Base-by-base conservation (phyloP, 2,888 invertebrate genomes). In the Tricholauxania praeusta region DNA sequence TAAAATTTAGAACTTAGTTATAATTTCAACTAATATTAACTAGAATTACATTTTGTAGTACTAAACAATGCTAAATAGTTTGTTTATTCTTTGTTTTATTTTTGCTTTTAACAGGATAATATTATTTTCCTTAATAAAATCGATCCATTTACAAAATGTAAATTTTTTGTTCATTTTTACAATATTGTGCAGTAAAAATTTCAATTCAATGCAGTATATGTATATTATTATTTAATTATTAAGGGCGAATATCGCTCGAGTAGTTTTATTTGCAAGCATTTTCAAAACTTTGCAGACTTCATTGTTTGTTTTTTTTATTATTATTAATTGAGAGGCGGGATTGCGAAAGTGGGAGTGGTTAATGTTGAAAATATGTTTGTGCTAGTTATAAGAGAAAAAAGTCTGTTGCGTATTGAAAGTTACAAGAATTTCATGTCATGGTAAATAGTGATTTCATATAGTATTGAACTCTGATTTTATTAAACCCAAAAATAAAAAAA, bases 101-200 rank as follows among this genome's bases (percentile, higher is more conserved):
- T 55, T 4, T 69, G 59, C 51, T 65, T 74, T 75, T 78, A 39
- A 28, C 28, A 28, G 4, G 39, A 10, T 39, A 39, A 10, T 67
- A 67, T 70, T 65, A 64, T 59, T 70, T 59, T 28, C 28, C 28
- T 28, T 69, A 65, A 84, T 85, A 86, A 86, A 85, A 86, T 86
- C 87, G 87, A 86, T 87, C 84, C 86, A 86, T 87, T 86, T 86
- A 86, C 85, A 87, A 84, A 83, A 78, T 81, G 78, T 78, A 79
- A 79, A 79, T 75, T 73, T 52, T 39, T 39, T 19, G 47, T 62
- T 63, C 47, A 48, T 71, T 69, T 53, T 60, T 7, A 49, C 19
- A 57, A 8, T 53, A 19, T 32, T 62, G 64, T 73, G 74, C 76
- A 74, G 74, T 75, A 69, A 72, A 74, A 74, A 74, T 72, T 72